phyloP scores from a whole-genome alignment of 2,888 invertebrate genomes.

The Orthonevra nobilis region DNA sequence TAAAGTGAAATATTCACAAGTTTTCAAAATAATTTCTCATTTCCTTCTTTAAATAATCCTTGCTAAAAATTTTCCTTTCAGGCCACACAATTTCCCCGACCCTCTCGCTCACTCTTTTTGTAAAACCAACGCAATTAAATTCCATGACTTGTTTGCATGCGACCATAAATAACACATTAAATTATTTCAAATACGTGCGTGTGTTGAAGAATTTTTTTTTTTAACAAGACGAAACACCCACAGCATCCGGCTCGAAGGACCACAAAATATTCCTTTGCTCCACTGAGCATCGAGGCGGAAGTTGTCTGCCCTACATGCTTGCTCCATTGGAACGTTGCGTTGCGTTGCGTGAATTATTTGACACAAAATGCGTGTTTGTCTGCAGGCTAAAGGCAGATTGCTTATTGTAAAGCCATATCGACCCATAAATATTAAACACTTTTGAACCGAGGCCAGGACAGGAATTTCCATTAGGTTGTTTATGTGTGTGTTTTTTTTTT shows the following conservation, averaged over 20 bases:
- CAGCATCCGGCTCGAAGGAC: constrained; percentile 7
- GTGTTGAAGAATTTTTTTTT: not conserved
- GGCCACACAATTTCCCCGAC: no score
- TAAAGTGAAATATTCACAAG: no score
- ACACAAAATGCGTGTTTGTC: not conserved
- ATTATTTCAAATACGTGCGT: constrained; percentile 12
- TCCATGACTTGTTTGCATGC: constrained; percentile 18
- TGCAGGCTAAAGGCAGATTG: not conserved
- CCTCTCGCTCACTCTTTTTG: no score
- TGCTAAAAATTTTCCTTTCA: no score
- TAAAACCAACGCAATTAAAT: no score
- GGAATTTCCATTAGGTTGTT: constrained; percentile 10
- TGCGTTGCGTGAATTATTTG: not conserved
- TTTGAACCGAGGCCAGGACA: constrained; percentile 23
- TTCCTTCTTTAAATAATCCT: no score
- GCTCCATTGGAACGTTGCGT: no score
- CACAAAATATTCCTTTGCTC: constrained; percentile 2
- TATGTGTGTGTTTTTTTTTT: not conserved
- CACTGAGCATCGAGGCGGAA: not conserved
- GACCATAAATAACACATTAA: constrained; percentile 28
- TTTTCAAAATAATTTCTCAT: no score
- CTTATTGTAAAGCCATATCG: constrained; percentile 28
- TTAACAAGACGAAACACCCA: not conserved
- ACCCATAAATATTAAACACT: constrained; percentile 26
- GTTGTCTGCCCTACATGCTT: not conserved